Evolutionary conservation across 2,888 invertebrate species (phyloP), one percentile per base, ranked within the genome.

Genomic region (Enoplolaimus lenunculus): DNA sequence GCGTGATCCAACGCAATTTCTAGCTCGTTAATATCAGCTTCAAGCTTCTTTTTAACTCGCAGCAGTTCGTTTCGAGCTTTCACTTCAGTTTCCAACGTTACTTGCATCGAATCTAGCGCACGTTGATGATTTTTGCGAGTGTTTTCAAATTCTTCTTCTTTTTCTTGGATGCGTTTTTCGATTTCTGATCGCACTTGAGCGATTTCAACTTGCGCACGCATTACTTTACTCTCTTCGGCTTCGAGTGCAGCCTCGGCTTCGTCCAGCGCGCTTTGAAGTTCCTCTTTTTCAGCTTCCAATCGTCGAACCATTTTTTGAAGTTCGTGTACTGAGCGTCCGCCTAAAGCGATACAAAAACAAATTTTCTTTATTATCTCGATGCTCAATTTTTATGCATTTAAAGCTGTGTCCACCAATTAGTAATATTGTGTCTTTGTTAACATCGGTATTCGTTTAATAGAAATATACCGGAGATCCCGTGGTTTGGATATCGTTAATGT

Each of bases 41-140:
- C 98, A 82, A 98, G 88, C 87, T 98, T 98, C 91, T 98, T 98
- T 90, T 98, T 98, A 91, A 97, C 92, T 86, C 95, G 90, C 80
- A 97, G 88, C 77, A 97, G 95, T 87, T 98, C 98, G 86, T 93
- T 91, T 86, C 94, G 94, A 81, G 94, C 95, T 87, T 94, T 93
- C 84, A 93, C 90, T 85, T 97, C 97, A 81, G 94, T 94, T 86
- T 95, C 95, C 82, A 95, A 88, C 81, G 92, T 92, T 81, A 95
- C 94, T 66, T 98, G 97, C 93, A 98, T 95, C 82, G 95, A 95
- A 85, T 99, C 98, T 83, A 99, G 88, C 75, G 97, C 94, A 77
- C 97, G 91, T 86, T 97, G 95, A 87, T 98, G 97, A 85, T 95
- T 95, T 87, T 94, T 95, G 85, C 94, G 90, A 71, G 97, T 97